Evolutionary conservation across 1,140 invertebrate species (phyloP).

Genomic region (Drosophila asahinai): DNA sequence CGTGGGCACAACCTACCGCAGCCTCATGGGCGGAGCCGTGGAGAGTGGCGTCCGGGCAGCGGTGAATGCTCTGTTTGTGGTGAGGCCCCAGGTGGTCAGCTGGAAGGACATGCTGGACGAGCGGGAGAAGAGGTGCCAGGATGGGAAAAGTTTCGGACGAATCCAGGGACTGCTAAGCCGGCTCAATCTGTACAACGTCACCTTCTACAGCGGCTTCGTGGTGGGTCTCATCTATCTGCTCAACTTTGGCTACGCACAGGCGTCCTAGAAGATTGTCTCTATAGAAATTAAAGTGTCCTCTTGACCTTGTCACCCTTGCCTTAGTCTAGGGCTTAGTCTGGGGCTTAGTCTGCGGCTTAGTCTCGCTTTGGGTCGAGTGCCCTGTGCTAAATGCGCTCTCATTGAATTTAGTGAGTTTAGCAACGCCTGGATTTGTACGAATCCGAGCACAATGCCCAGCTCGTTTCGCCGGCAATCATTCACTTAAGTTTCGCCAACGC

Average conservation of each 20-base stretch:
- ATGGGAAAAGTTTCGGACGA: background rate
- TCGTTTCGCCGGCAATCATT: slow-evolving; percentile 70
- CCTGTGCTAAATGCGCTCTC: slow-evolving; percentile 1
- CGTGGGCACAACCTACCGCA: slow-evolving; percentile 68
- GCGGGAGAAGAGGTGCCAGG: slow-evolving; percentile 20
- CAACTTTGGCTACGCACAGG: slow-evolving; percentile 31
- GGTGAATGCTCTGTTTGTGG: slow-evolving; percentile 65
- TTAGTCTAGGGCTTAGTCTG: background rate
- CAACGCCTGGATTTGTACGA: slow-evolving; percentile 40
- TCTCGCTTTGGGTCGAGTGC: slow-evolving; percentile 6
- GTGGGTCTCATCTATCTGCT: slow-evolving; percentile 62
- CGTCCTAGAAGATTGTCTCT: slow-evolving; percentile 6
- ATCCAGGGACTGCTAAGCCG: slow-evolving; percentile 51
- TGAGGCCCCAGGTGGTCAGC: slow-evolving; percentile 71
- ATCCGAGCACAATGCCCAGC: slow-evolving; percentile 67
- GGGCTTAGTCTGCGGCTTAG: slow-evolving; percentile 5
- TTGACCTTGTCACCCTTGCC: slow-evolving; percentile 10
- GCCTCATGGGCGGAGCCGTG: slow-evolving; percentile 72
- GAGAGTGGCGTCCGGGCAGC: slow-evolving; percentile 80
- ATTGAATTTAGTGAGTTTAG: slow-evolving; percentile 40
- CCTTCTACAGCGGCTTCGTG: slow-evolving; percentile 62
- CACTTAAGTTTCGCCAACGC: slow-evolving; percentile 71
- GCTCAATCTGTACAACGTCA: slow-evolving; percentile 72
- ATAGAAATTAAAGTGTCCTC: slow-evolving; percentile 39
- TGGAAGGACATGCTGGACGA: slow-evolving; percentile 70